Base-by-base conservation (phyloP, 2,797 vertebrate genomes). In the Tinamus major region DNA sequence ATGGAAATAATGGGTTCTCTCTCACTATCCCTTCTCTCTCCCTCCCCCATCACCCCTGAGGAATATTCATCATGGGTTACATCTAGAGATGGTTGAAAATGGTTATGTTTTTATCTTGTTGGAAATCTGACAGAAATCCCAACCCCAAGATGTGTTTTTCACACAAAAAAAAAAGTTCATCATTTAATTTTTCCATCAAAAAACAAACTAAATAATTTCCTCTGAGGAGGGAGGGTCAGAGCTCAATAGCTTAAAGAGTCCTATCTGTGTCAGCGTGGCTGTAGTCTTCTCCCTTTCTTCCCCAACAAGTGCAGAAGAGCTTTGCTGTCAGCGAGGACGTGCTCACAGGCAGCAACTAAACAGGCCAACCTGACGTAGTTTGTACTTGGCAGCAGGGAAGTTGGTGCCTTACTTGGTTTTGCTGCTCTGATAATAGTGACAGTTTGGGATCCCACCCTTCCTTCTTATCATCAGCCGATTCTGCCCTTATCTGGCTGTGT, bases 71-170 rank as follows among this genome's bases (percentile, higher is more conserved):
- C 69, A 93, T 35, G 35, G 44, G 26, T 63, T 85, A 26, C 49
- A 78, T 89, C 53, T 78, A 92, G 87, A 75, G 44, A 92, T 64
- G 72, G 85, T 85, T 79, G 83, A 93, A 93, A 94, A 78, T 62
- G 92, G 72, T 87, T 37, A 65, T 85, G 44, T 83, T 93, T 89
- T 92, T 93, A 90, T 92, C 69, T 59, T 61, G 17, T 20, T 94
- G 92, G 86, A 95, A 93, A 89, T 89, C 86, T 92, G 41, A 82
- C 94, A 93, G 84, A 93, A 90, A 86, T 90, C 86, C n/a, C 46
- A 86, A 62, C 12, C 69, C 42, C 55, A 42, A 71, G 13, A 68
- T 2, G 1, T 42, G 8, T 41, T 61, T 75, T 29, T 23, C 41
- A 17, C 46, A 59, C 49, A n/a, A 41, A 31, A 29, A 39, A 84